Evolutionary conservation across 2,797 vertebrate genomes (phyloP).

Genomic region (Pangasius mekongensis): DNA sequence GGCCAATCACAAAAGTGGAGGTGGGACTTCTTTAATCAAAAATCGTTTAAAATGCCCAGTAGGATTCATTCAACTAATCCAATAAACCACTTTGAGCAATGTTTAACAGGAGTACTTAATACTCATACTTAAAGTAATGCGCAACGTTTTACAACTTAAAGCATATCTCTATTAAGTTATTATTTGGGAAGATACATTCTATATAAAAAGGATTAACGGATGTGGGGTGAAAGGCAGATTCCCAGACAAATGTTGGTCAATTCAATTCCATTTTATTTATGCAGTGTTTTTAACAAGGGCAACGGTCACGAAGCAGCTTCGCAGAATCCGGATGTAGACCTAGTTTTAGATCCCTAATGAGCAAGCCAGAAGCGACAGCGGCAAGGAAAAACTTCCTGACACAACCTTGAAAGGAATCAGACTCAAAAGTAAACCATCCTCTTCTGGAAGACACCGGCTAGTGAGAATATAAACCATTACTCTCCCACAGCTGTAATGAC

Average conservation of each 20-base stretch:
- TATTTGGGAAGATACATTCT: background rate
- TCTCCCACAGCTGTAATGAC: background rate
- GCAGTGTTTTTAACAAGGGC: background rate
- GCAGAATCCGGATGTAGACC: background rate
- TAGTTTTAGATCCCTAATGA: background rate
- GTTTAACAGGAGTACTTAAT: background rate
- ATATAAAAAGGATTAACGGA: background rate
- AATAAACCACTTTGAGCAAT: background rate
- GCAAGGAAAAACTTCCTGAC: background rate
- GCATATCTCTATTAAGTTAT: background rate
- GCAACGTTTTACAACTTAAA: background rate
- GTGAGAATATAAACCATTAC: background rate
- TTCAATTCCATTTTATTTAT: background rate
- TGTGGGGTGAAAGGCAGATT: background rate
- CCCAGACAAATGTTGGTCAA: background rate
- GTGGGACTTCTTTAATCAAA: background rate
- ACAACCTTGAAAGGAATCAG: background rate
- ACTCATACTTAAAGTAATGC: background rate
- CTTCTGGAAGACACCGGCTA: background rate
- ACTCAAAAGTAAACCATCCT: background rate
- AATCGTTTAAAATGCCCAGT: background rate
- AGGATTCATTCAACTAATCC: background rate
- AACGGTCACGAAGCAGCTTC: background rate
- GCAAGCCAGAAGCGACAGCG: background rate
- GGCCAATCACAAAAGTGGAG: constrained; percentile 34